Conservation (phyloP, 2,888 invertebrate species). For the Hypomecis punctinalis region DNA sequence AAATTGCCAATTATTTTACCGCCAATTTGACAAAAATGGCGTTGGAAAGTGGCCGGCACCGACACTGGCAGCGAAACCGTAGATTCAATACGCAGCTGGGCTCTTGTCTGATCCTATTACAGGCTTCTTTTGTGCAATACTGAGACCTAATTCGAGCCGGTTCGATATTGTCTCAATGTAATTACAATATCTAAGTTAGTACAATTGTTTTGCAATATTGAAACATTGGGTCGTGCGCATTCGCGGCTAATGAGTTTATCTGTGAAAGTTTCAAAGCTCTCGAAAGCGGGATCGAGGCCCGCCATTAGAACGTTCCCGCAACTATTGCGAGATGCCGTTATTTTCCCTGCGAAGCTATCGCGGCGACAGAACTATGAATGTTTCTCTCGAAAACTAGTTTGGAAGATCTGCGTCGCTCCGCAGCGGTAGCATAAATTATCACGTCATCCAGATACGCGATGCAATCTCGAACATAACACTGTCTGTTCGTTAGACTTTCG, state of each 20-base stretch:
- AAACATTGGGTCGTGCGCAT: conserved; percentile 55
- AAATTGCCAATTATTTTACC: conserved; percentile 60
- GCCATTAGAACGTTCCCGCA: conserved; percentile 26
- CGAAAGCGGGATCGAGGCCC: conserved; percentile 42
- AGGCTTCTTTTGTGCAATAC: conserved; percentile 62
- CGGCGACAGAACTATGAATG: conserved; percentile 38
- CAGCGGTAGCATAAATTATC: conserved; percentile 47
- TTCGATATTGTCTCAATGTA: conserved; percentile 60
- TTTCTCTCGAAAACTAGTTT: conserved; percentile 44
- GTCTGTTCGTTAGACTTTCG: conserved; percentile 69
- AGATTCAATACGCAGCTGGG: conserved; percentile 61
- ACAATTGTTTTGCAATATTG: conserved; percentile 62
- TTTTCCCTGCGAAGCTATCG: conserved; percentile 23
- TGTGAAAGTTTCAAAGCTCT: conserved; percentile 53
- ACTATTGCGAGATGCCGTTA: conserved; percentile 18
- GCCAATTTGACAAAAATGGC: conserved; percentile 73
- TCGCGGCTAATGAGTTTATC: conserved; percentile 58
- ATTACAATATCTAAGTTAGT: conserved; percentile 55
- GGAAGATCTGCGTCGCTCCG: conserved; percentile 42
- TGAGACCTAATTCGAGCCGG: conserved; percentile 62
- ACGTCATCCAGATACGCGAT: conserved; percentile 67
- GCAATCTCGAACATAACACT: conserved; percentile 60
- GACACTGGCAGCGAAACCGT: conserved; percentile 41
- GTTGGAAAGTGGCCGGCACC: conserved; percentile 62
- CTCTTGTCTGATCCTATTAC: conserved; percentile 59